Evolutionary conservation across 2,113 vertebrate species (phyloP), one percentile per base, ranked within the genome.

Genomic region (Oriolus oriolus): DNA sequence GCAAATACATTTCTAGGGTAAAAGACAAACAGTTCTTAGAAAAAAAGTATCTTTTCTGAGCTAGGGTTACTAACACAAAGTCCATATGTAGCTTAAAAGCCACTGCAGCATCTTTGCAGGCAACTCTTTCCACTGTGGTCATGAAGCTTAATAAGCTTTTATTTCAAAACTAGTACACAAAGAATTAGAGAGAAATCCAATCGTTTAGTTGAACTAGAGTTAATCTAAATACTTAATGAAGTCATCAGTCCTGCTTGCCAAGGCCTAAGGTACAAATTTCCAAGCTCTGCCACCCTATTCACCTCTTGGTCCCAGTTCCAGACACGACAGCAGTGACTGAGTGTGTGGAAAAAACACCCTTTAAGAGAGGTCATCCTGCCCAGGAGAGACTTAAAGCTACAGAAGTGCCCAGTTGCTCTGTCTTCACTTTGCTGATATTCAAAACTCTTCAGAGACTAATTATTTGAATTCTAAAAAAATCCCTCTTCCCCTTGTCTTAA

Each of bases 1-100:
- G 44, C 64, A 92, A 86, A 92, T 56, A 81, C 31, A 81, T 74
- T 91, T 90, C 75, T 39, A 84, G 52, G 35, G 68, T 39, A 81
- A 81, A 87, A 84, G 56, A 71, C 53, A 86, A 96, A 95, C 92
- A 90, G 66, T 70, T 93, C 49, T 66, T 45, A 59, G 60, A 61
- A 70, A 54, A 37, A 85, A 60, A 64, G 16, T 45, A 52, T 90
- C 74, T 70, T 69, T 80, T 84, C 87, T 68, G 81, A 94, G 87
- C 45, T 74, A 1, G 6, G 82, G 71, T 90, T 80, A 78, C 27
- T 18, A 50, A 76, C 76, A 79, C 53, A 10, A 90, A 89, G 47
- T 56, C 95, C 93, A 73, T 95, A 93, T 88, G 74, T 70, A 91
- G 95, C 59, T 94, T 68, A 53, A 77, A 93, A 93, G 15, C 13